Base-by-base conservation (phyloP, 2,797 vertebrate species). In the Ctenopoma multispine region DNA sequence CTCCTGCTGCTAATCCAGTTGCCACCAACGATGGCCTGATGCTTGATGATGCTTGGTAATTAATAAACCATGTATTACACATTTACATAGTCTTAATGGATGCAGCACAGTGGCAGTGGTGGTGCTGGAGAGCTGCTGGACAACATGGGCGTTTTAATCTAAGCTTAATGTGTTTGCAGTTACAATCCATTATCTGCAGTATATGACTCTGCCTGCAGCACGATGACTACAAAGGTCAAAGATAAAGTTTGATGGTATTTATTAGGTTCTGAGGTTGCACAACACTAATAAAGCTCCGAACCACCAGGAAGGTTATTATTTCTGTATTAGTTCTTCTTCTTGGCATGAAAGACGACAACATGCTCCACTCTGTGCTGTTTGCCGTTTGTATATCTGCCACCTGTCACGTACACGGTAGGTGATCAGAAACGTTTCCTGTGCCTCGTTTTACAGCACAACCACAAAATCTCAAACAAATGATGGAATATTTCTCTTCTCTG, bases 331-430 rank as follows among this genome's bases (percentile, higher is more conserved):
- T 24, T 15, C 12, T 9, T 7, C 1, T 4, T 20, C n/a, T 1
- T 4, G 31, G 50, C 12, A 10, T 11, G n/a, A 29, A 51, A 24
- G 15, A 34, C 0, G 1, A 1, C 44, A 34, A 12, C 69, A 86
- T 84, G 83, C 36, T 68, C 6, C 2, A 0, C 18, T 34, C 15
- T 24, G 31, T 79, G 66, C 56, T 82, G 48, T 21, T 73, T 4
- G 50, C 50, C 13, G 60, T 80, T 23, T 87, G 54, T 43, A 14
- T 84, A 18, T 70, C 87, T 13, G 3, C 58, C 31, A 4, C 72
- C 9, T 49, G 48, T 69, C 69, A 48, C 11, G 68, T 72, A n/a
- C 23, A 81, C 36, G 83, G 91, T 92, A 82, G 83, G 89, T 34
- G 38, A 64, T 10, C 1, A 27, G 21, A 78, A 2, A 13, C 3